A percentile compares a stretch with the other conserved stretches of the same genome.
Conservation (phyloP, 2,113 vertebrate genomes). For the Hyperopisus bebe region DNA sequence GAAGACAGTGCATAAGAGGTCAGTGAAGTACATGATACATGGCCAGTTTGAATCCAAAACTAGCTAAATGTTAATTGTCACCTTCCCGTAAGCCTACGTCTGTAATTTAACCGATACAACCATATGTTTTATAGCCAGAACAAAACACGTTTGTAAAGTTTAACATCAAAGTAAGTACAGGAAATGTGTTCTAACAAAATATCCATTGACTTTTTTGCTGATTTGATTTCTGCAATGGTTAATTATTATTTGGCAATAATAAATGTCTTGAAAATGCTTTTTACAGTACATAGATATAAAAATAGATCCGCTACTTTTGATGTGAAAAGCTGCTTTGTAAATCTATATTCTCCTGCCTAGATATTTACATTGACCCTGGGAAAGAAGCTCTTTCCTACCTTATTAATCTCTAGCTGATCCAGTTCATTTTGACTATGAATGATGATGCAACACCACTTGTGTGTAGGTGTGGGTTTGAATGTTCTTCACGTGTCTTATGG, state of each 20-base stretch:
- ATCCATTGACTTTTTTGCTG: neutral
- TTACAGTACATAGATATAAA: neutral
- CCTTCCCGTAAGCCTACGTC: neutral
- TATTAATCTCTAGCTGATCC: neutral
- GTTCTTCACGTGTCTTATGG: neutral
- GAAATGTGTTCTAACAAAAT: neutral
- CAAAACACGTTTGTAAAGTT: neutral
- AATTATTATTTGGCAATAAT: neutral
- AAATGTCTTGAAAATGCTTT: neutral
- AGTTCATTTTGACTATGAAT: neutral
- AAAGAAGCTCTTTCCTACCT: neutral
- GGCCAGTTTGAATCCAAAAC: neutral
- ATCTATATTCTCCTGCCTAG: neutral
- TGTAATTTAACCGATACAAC: neutral
- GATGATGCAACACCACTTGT: neutral
- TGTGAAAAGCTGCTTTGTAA: neutral
- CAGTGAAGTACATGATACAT: neutral
- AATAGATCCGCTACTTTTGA: neutral
- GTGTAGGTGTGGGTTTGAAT: neutral
- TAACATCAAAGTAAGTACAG: neutral
- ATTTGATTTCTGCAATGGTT: neutral
- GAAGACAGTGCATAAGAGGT: neutral
- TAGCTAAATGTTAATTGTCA: neutral
- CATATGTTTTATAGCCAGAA: neutral
- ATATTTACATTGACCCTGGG: neutral